A percentile compares a stretch with the other conserved stretches of the same genome.
Evolutionary conservation across 2,797 vertebrate genomes (phyloP).

Genomic region (Spinus olivaceus): DNA sequence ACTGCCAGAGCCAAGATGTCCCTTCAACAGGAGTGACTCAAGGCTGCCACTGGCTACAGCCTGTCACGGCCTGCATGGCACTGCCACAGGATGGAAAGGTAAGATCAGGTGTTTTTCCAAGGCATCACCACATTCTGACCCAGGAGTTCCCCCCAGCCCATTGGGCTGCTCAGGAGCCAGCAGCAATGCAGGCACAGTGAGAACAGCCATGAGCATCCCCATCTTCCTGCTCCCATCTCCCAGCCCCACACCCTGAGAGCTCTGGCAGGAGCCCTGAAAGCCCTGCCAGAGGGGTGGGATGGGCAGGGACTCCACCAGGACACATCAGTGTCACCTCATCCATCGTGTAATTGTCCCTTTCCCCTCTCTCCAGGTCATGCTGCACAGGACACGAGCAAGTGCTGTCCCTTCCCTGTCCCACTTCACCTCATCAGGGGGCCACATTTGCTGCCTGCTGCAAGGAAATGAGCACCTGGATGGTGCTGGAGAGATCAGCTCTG

Average conservation of each 20-base stretch:
- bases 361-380: background rate
- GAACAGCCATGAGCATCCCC: rapidly evolving
- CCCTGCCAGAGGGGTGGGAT: background rate
- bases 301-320: too few species aligned
- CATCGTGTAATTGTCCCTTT: rapidly evolving
- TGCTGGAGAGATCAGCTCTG: background rate
- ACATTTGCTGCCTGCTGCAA: background rate
- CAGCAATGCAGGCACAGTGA: background rate
- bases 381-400: background rate
- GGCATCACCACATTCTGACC: background rate
- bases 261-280: background rate
- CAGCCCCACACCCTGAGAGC: background rate
- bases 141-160: background rate
- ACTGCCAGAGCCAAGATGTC: background rate
- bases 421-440: rapidly evolving
- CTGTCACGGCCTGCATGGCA: background rate
- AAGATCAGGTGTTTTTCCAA: background rate
- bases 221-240: background rate
- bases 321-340: background rate
- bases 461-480: background rate
- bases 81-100: background rate
- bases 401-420: background rate
- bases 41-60: background rate
- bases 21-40: background rate
- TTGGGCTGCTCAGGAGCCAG: background rate